phyloP scores from a whole-genome alignment of 2,888 invertebrate genomes.

The Lacanobia oleracea region DNA sequence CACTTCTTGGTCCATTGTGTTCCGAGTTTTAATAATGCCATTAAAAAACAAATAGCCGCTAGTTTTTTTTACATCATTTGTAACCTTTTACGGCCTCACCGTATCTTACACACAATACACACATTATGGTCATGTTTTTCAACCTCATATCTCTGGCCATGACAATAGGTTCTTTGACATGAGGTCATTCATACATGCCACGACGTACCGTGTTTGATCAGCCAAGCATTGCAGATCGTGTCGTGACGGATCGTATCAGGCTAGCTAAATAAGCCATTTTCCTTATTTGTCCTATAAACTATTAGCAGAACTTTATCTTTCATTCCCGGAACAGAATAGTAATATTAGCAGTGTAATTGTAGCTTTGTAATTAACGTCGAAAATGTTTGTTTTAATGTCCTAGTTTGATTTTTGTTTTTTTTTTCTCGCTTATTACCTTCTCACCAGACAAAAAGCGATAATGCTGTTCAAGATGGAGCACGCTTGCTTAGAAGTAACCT shows the following conservation, averaged over 20 bases:
- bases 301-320: constrained; percentile 19
- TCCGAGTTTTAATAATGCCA: constrained; percentile 4
- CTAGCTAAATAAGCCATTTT: constrained; percentile 54
- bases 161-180: constrained; percentile 56
- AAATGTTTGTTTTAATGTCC: too few species aligned
- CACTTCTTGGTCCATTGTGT: too few species aligned
- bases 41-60: constrained; percentile 13
- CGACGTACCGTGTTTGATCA: constrained; percentile 40
- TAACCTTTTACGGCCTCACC: constrained; percentile 42
- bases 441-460: too few species aligned
- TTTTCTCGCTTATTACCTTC: too few species aligned
- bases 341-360: neutral
- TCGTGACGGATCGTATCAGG: constrained; percentile 51
- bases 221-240: constrained; percentile 54
- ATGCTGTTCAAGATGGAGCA: too few species aligned
- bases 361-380: neutral
- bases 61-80: constrained; percentile 23
- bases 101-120: constrained; percentile 48
- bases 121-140: constrained; percentile 51
- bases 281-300: constrained; percentile 39
- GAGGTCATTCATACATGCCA: constrained; percentile 36
- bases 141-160: constrained; percentile 41
- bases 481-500: too few species aligned
- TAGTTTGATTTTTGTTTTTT: too few species aligned
- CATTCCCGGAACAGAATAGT: constrained; percentile 5